Conservation (phyloP, 1,140 invertebrate species). For the Zaprionus tsacasi region DNA sequence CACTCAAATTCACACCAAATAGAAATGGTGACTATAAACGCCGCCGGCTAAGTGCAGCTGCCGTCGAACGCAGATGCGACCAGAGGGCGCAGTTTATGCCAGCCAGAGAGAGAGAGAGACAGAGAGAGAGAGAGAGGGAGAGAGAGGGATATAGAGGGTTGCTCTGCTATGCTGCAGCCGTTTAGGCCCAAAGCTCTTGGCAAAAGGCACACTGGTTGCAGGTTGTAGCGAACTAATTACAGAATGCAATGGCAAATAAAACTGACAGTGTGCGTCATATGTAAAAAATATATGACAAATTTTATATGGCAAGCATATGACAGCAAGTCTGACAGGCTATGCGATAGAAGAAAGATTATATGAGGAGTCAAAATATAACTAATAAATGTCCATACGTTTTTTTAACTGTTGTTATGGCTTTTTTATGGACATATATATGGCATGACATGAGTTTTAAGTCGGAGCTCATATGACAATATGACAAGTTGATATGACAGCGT, state of each 20-base stretch:
- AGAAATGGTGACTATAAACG: conserved; percentile 52
- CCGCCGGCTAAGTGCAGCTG: conserved; percentile 50
- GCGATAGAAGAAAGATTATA: too few relatives aligned
- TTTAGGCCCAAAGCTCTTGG: background rate
- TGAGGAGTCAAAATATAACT: too few relatives aligned
- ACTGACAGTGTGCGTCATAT: too few relatives aligned
- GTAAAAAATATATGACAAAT: too few relatives aligned
- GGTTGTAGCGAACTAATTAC: background rate
- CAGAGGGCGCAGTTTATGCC: background rate
- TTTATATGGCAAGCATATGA: background rate
- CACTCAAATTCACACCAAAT: conserved; percentile 51
- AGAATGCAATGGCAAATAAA: too few relatives aligned
- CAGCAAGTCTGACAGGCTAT: too few relatives aligned
- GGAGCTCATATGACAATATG: background rate
- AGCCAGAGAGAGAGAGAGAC: background rate
- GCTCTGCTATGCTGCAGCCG: background rate
- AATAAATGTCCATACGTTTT: too few relatives aligned
- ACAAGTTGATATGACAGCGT: background rate
- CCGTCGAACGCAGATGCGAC: conserved; percentile 40
- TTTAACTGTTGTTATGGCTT: background rate
- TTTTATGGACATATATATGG: background rate
- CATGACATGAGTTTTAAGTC: background rate
- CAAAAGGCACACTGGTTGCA: conserved; percentile 13
- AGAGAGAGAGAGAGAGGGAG: background rate
- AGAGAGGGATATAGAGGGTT: background rate